A percentile compares a stretch with the other conserved stretches of the same genome.
phyloP scores from a whole-genome alignment of 1,140 invertebrate species.

The Pseudomyrmex cubaensis region DNA sequence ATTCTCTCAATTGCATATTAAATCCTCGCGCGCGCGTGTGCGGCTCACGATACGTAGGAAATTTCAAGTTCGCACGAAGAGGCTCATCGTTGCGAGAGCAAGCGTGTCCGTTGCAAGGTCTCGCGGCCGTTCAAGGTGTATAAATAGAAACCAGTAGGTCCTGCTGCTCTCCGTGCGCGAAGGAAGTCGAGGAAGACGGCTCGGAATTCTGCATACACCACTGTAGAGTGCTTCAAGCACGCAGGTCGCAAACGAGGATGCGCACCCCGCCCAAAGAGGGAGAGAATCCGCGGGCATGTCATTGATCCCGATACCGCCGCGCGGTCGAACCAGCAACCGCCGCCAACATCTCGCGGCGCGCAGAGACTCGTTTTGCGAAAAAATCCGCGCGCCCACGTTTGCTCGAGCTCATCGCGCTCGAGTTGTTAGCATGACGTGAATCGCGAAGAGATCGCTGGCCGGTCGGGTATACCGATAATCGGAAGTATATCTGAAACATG shows the following conservation, averaged over 20 bases:
- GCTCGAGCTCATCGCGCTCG: constrained; percentile 29
- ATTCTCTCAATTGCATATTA: no score
- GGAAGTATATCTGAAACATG: constrained; percentile 13
- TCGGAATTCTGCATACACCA: constrained; percentile 79
- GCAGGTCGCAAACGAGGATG: constrained; percentile 75
- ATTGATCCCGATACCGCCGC: constrained; percentile 78
- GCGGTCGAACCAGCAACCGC: constrained; percentile 69
- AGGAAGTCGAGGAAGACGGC: constrained; percentile 77
- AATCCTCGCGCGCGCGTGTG: no score
- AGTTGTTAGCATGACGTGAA: constrained; percentile 15
- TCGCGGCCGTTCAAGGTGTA: constrained; percentile 70
- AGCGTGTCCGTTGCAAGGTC: constrained; percentile 74
- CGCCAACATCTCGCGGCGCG: background rate
- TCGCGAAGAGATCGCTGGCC: background rate
- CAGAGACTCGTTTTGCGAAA: constrained; percentile 69
- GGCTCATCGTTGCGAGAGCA: constrained; percentile 22
- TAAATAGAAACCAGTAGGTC: constrained; percentile 84
- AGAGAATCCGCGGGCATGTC: constrained; percentile 78
- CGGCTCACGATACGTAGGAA: constrained; percentile 7
- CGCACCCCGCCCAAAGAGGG: constrained; percentile 55
- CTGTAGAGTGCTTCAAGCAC: constrained; percentile 69
- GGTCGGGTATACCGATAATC: constrained; percentile 3
- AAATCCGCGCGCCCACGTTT: constrained; percentile 76
- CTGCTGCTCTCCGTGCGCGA: constrained; percentile 69
- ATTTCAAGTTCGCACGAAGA: background rate